Conservation (phyloP, 2,113 vertebrate species). For the Charina bottae region DNA sequence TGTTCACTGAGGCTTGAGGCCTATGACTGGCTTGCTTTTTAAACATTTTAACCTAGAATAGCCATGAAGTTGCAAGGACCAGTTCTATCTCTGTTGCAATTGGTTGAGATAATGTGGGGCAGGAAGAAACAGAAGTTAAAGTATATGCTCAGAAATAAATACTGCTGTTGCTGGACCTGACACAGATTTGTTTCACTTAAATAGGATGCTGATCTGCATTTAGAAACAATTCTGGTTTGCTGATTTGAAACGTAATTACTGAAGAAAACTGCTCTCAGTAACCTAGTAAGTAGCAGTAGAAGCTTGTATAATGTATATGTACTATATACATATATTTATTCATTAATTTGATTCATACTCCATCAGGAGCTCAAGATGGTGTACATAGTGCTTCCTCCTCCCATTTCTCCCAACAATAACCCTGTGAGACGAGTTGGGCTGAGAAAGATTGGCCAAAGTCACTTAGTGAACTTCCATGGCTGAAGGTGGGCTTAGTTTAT, state of each 20-base stretch:
- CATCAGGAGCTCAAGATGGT: not conserved
- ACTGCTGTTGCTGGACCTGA: not conserved
- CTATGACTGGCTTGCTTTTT: not conserved
- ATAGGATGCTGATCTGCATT: not conserved
- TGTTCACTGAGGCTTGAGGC: not conserved
- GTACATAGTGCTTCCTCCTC: not conserved
- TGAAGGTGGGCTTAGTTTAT: not conserved
- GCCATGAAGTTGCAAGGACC: not conserved
- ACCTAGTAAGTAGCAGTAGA: not conserved
- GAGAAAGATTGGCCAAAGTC: not conserved
- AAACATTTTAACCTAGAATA: not conserved
- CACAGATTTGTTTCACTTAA: not conserved
- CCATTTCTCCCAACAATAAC: not conserved
- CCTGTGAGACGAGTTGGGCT: not conserved
- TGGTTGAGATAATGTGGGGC: not conserved
- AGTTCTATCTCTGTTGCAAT: not conserved
- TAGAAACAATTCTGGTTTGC: not conserved
- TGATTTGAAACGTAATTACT: not conserved
- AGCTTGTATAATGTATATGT: not conserved
- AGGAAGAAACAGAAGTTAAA: not conserved
- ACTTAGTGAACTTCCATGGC: not conserved
- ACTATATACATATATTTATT: not conserved
- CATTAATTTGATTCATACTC: not conserved
- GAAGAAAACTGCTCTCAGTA: not conserved
- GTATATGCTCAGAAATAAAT: not conserved